Base-by-base conservation (phyloP, 2,113 vertebrate species). In the Forbesichthys papilliferus region DNA sequence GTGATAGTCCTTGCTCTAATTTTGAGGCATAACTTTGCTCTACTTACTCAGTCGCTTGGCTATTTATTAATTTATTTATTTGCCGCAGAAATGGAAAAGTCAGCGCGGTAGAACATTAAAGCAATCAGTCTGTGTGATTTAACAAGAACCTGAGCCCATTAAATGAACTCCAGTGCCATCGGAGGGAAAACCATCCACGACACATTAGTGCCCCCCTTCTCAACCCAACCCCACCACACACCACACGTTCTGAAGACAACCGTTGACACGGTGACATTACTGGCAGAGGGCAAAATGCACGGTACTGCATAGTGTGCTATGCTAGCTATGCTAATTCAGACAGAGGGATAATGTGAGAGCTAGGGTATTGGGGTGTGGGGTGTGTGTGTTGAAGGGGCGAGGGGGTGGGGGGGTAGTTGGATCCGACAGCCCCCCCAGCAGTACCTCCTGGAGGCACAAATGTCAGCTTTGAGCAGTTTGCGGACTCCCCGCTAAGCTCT, bases 381-480 rank as follows among this genome's bases (percentile, higher is more conserved):
- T 53, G 33, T 53, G 33, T 53, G 49, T 4, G 52, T n/a, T 66
- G 33, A 34, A n/a, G 56, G 13, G 49, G 36, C 52, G 61, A 48
- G 61, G 47, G 60, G 66, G n/a, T 12, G 48, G 61, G 79, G 77
- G 77, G 75, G 54, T 47, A 48, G 56, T 78, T 83, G 80, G 83
- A 81, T 83, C 77, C 79, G 80, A 86, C 88, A 84, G 86, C 82
- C 88, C 85, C 86, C 84, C 87, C 85, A 86, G 87, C 84, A 88
- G 73, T 87, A 84, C 91, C 91, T 94, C 89, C 92, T 89, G 91
- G 87, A 89, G 90, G 89, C 88, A 87, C 92, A 94, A 93, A 93
- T 93, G 93, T 93, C 93, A 93, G 90, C 86, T 91, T 87, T 88
- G 92, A 94, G 91, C 92, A 92, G 90, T 92, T 92, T 93, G 92